Base-by-base conservation (phyloP, 35 echinoderm and acorn worm species). In the Apostichopus japonicus region DNA sequence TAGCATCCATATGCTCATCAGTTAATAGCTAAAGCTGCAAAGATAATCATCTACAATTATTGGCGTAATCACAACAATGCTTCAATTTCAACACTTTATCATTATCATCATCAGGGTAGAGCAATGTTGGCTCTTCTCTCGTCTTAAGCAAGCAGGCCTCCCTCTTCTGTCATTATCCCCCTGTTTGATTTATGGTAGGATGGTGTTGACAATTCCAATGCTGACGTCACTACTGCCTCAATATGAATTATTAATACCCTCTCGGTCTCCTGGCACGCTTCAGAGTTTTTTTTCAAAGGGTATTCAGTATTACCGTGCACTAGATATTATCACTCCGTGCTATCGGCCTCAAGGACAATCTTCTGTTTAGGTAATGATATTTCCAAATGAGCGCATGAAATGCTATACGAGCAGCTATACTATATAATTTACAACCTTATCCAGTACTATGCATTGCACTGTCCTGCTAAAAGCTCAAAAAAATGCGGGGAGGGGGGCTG, bases 181-280 rank as follows among this genome's bases (percentile, higher is more conserved):
- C 78, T 80, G 56, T 57, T 56, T 84, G 81, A 84, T 84, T 84
- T 84, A 84, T 84, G 81, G 54, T 84, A 58, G 11, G n/a, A 84
- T 21, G 27, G 78, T 80, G 53, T 15, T 84, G 81, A 84, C 81
- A 84, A 84, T 57, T 83, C 55, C 51, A 83, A 53, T 62, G 24
- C n/a, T 57, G 81, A 84, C 81, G 81, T 84, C 81, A 84, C 81
- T 23, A 22, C 54, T 84, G 56, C 15, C n/a, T 57, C 81, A 17
- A 58, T 84, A 84, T 84, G 81, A 84, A 84, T 84, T 84, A 84
- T 84, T 84, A 84, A 84, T 84, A 84, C 56, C n/a, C 15, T n/a
- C 55, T 59, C 17, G 3, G 81, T 84, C 81, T 57, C 56, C 54
- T 84, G 81, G 81, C 81, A 59, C 54, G 54, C 81, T 84, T 57